phyloP scores from a whole-genome alignment of 1,140 invertebrate genomes.

The Rhopalosiphum maidis region DNA sequence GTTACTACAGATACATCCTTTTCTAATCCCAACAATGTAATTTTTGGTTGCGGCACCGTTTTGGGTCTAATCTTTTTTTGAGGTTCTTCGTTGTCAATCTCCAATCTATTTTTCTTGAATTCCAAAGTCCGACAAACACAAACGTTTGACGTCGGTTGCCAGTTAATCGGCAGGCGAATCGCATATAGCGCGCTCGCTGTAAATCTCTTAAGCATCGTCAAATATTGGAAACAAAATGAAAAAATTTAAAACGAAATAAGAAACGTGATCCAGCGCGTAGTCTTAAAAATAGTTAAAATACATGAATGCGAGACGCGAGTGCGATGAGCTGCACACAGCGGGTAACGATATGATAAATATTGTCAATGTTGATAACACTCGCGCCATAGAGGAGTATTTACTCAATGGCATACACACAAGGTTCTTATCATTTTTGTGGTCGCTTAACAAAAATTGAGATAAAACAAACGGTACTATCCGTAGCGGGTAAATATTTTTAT shows the following conservation, averaged over 20 bases:
- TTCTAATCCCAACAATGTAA: conserved; percentile 11
- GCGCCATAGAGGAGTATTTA: background rate
- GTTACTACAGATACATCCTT: conserved; percentile 36
- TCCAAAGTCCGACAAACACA: background rate
- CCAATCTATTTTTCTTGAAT: conserved; percentile 3
- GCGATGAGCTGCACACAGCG: background rate
- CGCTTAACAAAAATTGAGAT: background rate
- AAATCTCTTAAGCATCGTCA: background rate
- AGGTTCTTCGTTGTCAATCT: background rate
- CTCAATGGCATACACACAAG: background rate
- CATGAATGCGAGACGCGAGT: background rate
- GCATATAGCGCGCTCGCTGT: background rate
- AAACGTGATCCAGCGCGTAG: background rate
- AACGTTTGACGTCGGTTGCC: background rate
- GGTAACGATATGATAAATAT: background rate
- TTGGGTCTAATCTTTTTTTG: background rate
- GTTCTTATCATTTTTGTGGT: background rate
- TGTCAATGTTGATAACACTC: background rate
- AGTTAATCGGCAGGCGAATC: background rate
- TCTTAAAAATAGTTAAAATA: background rate
- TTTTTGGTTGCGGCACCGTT: background rate
- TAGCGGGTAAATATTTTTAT: background rate
- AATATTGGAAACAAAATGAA: background rate
- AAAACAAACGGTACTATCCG: background rate
- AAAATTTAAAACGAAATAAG: background rate